Percentiles rank a stretch among this genome's conserved stretches.
These are phyloP conservation scores for Ips nitidus DNA, from an alignment of 1,140 invertebrate species.

Conservation along the genomic window DNA sequence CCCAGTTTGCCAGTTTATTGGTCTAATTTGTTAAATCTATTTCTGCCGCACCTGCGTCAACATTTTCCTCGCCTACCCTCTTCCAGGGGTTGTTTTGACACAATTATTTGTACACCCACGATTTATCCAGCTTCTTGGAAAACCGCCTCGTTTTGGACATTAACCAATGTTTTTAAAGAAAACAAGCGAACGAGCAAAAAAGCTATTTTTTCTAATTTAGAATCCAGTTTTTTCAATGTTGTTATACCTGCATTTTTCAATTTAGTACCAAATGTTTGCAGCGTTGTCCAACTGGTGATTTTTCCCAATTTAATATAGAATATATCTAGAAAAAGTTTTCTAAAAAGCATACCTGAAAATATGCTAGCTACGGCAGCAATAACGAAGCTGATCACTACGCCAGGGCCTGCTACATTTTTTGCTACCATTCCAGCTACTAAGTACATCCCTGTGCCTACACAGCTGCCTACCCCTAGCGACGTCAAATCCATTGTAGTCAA, in stretches of 20 bases:
- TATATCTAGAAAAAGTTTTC: too few relatives aligned
- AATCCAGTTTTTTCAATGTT: too few relatives aligned
- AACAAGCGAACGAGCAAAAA: background rate
- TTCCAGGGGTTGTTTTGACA: background rate
- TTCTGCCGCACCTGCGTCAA: too few relatives aligned
- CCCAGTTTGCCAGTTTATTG: too few relatives aligned
- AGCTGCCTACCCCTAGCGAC: constrained; percentile 89
- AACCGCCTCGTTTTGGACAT: background rate
- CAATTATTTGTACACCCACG: constrained; percentile 2
- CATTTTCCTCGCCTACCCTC: too few relatives aligned
- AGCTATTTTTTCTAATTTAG: too few relatives aligned
- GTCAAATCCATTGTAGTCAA: constrained; percentile 86
- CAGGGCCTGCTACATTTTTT: constrained; percentile 82
- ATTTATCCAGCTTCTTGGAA: constrained; percentile 2
- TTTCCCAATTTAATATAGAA: too few relatives aligned
- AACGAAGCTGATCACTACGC: constrained; percentile 84
- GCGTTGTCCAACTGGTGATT: too few relatives aligned
- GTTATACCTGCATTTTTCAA: too few relatives aligned
- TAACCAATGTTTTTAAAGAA: background rate
- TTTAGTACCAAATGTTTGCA: too few relatives aligned
- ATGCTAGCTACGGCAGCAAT: constrained; percentile 89
- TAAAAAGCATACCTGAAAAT: constrained; percentile 73
- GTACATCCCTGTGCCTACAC: constrained; percentile 93
- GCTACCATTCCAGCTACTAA: constrained; percentile 89
- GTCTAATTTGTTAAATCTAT: too few relatives aligned